Evolutionary conservation across 2,888 invertebrate species (phyloP).

Genomic region (Euplexia lucipara): DNA sequence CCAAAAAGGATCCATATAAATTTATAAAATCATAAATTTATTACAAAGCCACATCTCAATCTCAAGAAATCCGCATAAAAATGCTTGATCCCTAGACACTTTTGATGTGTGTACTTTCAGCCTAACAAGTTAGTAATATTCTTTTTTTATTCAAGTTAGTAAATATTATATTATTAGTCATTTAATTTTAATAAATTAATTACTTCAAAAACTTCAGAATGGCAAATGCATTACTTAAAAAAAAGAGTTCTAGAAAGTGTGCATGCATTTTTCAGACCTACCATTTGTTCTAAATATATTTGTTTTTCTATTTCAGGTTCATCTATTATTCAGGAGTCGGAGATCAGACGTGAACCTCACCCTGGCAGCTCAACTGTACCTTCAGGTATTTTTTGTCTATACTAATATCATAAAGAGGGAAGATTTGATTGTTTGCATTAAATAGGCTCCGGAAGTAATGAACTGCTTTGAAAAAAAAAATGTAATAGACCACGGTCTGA

Average conservation of each 20-base stretch:
- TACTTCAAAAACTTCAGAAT: too few species aligned
- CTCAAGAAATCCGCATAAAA: too few species aligned
- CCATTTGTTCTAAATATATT: constrained; percentile 4
- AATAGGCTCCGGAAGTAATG: too few species aligned
- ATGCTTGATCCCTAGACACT: too few species aligned
- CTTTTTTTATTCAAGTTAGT: not conserved
- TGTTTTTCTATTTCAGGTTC: constrained; percentile 6
- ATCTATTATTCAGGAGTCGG: constrained; percentile 5
- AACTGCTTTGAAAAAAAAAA: too few species aligned
- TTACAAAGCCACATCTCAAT: too few species aligned
- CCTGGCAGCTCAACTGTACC: not conserved
- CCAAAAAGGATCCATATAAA: too few species aligned
- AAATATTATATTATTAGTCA: not conserved
- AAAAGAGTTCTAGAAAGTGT: constrained; percentile 5
- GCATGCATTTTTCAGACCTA: constrained; percentile 4
- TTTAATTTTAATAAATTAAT: constrained; percentile 1
- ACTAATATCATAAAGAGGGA: too few species aligned
- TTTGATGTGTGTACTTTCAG: too few species aligned
- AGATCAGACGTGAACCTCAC: not conserved
- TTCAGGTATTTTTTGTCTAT: constrained; percentile 2
- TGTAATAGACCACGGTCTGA: too few species aligned
- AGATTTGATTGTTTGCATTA: too few species aligned
- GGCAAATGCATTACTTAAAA: constrained; percentile 5
- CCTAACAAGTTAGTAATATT: constrained; percentile 4
- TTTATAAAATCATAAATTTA: too few species aligned